These are phyloP conservation scores for Podarcis siculus DNA, from an alignment of 2,797 vertebrate genomes.

Conservation along the genomic window DNA sequence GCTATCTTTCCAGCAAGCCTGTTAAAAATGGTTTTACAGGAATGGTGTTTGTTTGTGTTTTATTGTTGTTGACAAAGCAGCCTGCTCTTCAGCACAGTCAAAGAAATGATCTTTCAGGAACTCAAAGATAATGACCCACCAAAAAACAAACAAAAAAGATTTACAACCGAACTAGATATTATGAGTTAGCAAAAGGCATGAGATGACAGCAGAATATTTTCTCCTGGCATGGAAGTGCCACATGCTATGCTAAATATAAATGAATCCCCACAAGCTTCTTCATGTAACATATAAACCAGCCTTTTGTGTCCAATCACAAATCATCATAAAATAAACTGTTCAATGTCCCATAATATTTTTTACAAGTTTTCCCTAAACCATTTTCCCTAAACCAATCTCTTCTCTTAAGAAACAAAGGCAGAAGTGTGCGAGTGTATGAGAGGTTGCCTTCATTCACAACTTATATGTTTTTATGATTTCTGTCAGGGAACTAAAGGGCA, in stretches of 20 bases:
- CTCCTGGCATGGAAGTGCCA: slow-evolving; percentile 2
- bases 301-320: background rate
- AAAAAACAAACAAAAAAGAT: slow-evolving; percentile 31
- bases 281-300: background rate
- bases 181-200: background rate
- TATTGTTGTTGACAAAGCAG: slow-evolving; percentile 51
- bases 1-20: slow-evolving; percentile 45
- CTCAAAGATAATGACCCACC: slow-evolving; percentile 46
- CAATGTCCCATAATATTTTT: background rate
- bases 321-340: background rate
- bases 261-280: background rate
- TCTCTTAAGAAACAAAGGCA: background rate
- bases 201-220: slow-evolving; percentile 41
- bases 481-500: background rate
- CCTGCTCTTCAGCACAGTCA: slow-evolving; percentile 29
- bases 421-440: background rate
- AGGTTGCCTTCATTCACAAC: background rate
- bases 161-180: rapidly evolving
- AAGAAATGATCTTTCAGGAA: slow-evolving; percentile 42
- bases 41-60: slow-evolving; percentile 45
- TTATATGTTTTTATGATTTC: background rate
- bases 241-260: slow-evolving; percentile 35
- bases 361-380: background rate
- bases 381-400: background rate
- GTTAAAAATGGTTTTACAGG: slow-evolving; percentile 55